Evolutionary conservation across 2,113 vertebrate species (phyloP).

Genomic region (Hemichromis elongatus): DNA sequence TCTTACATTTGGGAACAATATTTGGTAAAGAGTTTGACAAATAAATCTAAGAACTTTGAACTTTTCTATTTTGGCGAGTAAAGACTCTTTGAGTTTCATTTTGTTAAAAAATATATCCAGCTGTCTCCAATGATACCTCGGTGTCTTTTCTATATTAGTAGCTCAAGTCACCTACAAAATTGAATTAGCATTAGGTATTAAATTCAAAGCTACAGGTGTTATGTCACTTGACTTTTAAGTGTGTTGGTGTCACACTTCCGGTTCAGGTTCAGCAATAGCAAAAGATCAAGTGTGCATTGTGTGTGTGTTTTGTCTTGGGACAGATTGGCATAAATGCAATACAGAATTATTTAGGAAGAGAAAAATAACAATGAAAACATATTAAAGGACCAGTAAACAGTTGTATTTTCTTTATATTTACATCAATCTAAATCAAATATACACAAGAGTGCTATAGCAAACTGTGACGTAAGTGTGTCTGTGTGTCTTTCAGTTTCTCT

Average conservation of each 20-base stretch:
- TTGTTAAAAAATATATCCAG: background rate
- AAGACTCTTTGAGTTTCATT: background rate
- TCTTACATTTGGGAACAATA: background rate
- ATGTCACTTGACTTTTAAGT: background rate
- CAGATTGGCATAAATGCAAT: background rate
- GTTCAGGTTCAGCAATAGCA: background rate
- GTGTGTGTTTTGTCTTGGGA: background rate
- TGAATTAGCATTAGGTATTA: background rate
- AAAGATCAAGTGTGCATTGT: background rate
- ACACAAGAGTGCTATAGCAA: background rate
- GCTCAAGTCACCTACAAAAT: background rate
- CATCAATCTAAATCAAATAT: background rate
- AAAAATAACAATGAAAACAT: background rate
- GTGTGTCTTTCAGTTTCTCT: background rate
- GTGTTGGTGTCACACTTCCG: background rate
- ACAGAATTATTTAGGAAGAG: background rate
- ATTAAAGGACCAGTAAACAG: background rate
- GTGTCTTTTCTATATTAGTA: background rate
- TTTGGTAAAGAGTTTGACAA: background rate
- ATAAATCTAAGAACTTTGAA: background rate
- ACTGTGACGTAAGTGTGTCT: background rate
- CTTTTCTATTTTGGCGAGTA: background rate
- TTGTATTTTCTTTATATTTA: background rate
- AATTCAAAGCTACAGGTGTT: too few relatives aligned
- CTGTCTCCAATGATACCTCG: accelerated